Evolutionary conservation across 2,888 invertebrate genomes (phyloP), one percentile per base, ranked within the genome.

Genomic region (Dynastes tityus): DNA sequence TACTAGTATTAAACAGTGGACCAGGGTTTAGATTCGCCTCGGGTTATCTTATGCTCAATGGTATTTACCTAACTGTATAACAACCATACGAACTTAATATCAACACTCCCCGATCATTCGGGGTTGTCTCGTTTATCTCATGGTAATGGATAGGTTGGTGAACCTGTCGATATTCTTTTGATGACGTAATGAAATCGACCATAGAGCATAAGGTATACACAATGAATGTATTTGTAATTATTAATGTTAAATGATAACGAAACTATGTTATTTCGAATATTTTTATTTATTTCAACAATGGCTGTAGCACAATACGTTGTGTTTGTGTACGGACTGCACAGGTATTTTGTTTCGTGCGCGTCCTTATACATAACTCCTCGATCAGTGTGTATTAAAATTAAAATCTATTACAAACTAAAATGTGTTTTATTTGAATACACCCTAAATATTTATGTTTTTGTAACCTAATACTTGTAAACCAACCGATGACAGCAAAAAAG

Each of bases 301-400:
- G 87, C 87, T 88, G 88, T 88, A 88, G 87, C 87, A 86, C 86
- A 16, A 55, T 85, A 86, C 85, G 86, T 22, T 22, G 85, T 84
- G 86, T 87, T 87, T 85, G 85, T 85, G 85, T 87, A 88, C 84
- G 87, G 86, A 87, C 87, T 86, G 85, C 87, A 86, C 83, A 61
- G 27, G 82, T 85, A 85, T 85, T 86, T 86, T 85, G 84, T 85
- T 86, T 79, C 87, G 84, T 86, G 85, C 86, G 88, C 87, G 88
- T 88, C 88, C 88, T 88, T 88, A 87, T 88, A 86, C 87, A 85
- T 86, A 88, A 87, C 87, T 87, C 87, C 86, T 84, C 85, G 86
- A 87, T 88, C 88, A 88, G 88, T 88, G 88, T 88, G 87, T 88
- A 87, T 87, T 87, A 87, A 87, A 79, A 79, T 79, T 79, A 79